These are phyloP conservation scores for Fistularia commersonii DNA, from an alignment of 2,797 vertebrate species.

Conservation along the genomic window DNA sequence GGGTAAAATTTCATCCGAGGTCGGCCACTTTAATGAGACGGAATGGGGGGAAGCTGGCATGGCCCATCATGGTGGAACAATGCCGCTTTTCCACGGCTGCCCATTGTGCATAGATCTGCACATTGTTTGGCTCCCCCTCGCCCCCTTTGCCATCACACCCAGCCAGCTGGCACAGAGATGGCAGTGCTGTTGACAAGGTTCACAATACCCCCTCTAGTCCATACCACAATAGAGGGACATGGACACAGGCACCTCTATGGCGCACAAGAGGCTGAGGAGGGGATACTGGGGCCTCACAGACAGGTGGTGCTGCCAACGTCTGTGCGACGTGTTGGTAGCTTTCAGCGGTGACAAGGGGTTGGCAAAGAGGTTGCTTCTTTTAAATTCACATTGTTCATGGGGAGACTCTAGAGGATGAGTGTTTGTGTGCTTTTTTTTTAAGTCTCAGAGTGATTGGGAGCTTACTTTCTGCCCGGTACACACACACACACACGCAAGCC, in stretches of 20 bases:
- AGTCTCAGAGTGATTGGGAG: constrained; percentile 40
- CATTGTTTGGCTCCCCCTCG: constrained; percentile 57
- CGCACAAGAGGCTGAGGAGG: constrained; percentile 59
- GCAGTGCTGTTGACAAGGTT: constrained; percentile 66
- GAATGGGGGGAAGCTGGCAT: constrained; percentile 52
- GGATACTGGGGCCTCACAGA: constrained; percentile 49
- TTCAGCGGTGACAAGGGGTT: constrained; percentile 60
- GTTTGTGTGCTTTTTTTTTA: constrained; percentile 51
- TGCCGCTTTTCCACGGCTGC: constrained; percentile 54
- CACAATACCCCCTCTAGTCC: constrained; percentile 74
- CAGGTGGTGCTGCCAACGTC: constrained; percentile 73
- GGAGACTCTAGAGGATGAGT: constrained; percentile 57
- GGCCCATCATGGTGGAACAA: constrained; percentile 50
- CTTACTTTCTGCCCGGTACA: constrained; percentile 34
- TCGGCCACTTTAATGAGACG: constrained; percentile 28
- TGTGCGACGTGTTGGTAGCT: constrained; percentile 47
- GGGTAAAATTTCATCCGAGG: constrained; percentile 15
- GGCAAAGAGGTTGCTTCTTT: constrained; percentile 61
- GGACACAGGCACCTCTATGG: constrained; percentile 72
- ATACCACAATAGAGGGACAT: constrained; percentile 67
- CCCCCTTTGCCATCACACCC: constrained; percentile 44
- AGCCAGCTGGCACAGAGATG: constrained; percentile 76
- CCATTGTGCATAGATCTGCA: constrained; percentile 67
- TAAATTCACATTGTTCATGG: constrained; percentile 63
- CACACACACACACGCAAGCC: constrained; percentile 15